These are phyloP conservation scores for Acipenser oxyrinchus DNA, from an alignment of 2,797 vertebrate species.

Conservation along the genomic window DNA sequence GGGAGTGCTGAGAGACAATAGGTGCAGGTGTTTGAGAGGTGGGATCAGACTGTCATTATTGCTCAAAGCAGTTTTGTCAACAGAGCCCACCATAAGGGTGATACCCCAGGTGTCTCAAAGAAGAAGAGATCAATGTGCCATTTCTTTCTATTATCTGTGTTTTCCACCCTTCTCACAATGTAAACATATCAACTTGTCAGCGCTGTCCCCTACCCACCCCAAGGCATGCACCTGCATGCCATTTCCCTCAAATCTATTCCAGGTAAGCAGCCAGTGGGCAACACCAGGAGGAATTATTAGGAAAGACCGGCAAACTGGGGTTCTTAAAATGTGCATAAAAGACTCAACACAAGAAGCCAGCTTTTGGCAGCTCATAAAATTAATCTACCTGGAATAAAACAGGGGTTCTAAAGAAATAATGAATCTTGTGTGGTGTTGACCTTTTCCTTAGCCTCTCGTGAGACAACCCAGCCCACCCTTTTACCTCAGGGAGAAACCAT, in stretches of 20 bases:
- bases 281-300: constrained; percentile 4
- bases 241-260: background rate
- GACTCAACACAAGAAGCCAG: too few species aligned
- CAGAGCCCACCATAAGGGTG: constrained; percentile 1
- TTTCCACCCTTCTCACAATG: constrained; percentile 8
- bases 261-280: constrained; percentile 1
- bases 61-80: background rate
- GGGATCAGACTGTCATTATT: background rate
- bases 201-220: background rate
- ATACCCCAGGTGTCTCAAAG: constrained; percentile 1
- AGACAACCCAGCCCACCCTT: constrained; percentile 11
- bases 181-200: constrained; percentile 13
- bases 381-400: background rate
- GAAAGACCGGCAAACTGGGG: background rate
- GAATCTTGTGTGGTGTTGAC: constrained; percentile 8
- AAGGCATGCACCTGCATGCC: constrained; percentile 11
- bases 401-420: background rate
- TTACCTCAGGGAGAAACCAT: constrained; percentile 25
- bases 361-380: too few species aligned
- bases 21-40: background rate
- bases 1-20: background rate
- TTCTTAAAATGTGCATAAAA: background rate
- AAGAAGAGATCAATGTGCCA: background rate
- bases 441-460: too few species aligned
- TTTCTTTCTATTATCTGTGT: constrained; percentile 6